Base-by-base conservation (phyloP, 30 jellyfish, hydroid and myxozoan species). In the Pelagia noctiluca region DNA sequence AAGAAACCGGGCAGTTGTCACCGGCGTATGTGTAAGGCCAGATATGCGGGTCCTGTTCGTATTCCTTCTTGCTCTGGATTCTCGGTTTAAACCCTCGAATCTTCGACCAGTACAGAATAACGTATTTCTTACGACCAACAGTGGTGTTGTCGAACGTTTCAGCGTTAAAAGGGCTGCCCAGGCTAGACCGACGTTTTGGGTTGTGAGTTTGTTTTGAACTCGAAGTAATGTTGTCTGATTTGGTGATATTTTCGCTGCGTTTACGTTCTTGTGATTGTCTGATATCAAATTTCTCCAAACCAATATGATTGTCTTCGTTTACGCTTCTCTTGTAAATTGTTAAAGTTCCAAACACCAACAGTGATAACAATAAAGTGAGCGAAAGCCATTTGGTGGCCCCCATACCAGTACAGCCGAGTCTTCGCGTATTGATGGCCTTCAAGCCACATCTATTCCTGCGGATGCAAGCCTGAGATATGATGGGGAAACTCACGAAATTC, bases 11-110 rank as follows among this genome's bases (percentile, higher is more conserved):
- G 30, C 99, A 94, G 42, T 79, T 67, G 35, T 94, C 97, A 2
- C 99, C 99, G n/a, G 72, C 99, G 38, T 88, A 94, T 0, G 99
- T 94, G 57, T 77, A 94, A 2, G 99, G 99, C 99, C 99, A 94
- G 12, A 94, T 94, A 68, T 94, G 99, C 31, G 96, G 81, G 48
- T 78, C 86, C 48, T 72, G 85, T 61, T 82, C 96, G 78, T 94
- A 94, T 63, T 94, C 99, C 28, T 65, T 72, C 50, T 94, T 89
- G 1, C 88, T 65, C 66, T 94, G 99, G 50, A 94, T 60, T 47
- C 99, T 63, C 61, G 99, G 96, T 32, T 46, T 89, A 71, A 79
- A 91, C 3, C 97, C 99, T 3, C 99, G 96, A 1, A 94, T 88
- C 69, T 86, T 94, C n/a, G 99, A 94, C 99, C 99, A 94, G 42